Evolutionary conservation across 2,113 vertebrate genomes (phyloP), one percentile per base, ranked within the genome.

Genomic region (Trochalopteron elliotii): DNA sequence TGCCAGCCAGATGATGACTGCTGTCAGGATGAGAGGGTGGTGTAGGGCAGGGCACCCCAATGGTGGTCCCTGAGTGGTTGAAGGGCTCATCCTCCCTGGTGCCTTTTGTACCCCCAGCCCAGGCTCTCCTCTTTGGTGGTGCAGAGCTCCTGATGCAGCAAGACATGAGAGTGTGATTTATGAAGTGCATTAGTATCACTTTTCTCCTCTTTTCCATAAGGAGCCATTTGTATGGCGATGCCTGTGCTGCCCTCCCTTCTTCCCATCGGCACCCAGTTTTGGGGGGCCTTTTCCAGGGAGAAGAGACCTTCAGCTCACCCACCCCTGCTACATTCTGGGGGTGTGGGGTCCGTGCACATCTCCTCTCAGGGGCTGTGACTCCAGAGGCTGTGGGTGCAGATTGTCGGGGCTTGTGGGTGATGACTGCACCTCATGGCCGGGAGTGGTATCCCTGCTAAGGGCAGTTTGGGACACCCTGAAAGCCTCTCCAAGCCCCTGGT

Each of bases 51-150:
- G 53, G 67, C 31, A 67, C 42, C 37, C 20, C 27, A 15, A 0
- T 3, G 14, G 40, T 4, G 3, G 21, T 33, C 15, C 21, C 67
- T 2, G 1, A 16, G 35, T 0, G 0, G 5, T 1, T 4, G 52
- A 28, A 37, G 17, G 21, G 16, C 9, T 35, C 7, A 2, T 50
- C 19, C 24, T 72, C 33, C 44, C 53, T 10, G 37, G 21, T 37
- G 25, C 33, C 22, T 53, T 50, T 52, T 68, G 71, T 37, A 22
- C 9, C 63, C 22, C 28, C 44, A 31, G 50, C 56, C 23, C 14
- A 5, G 72, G 35, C n/a, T 85, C 23, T 78, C 23, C 30, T 63
- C 24, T 21, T 7, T 2, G 5, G 18, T 12, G 12, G 6, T 14
- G 44, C 85, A 45, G 68, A 64, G 68, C 44, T 94, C 77, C 72